phyloP scores from a whole-genome alignment of 2,113 vertebrate genomes.

The Cygnus atratus region DNA sequence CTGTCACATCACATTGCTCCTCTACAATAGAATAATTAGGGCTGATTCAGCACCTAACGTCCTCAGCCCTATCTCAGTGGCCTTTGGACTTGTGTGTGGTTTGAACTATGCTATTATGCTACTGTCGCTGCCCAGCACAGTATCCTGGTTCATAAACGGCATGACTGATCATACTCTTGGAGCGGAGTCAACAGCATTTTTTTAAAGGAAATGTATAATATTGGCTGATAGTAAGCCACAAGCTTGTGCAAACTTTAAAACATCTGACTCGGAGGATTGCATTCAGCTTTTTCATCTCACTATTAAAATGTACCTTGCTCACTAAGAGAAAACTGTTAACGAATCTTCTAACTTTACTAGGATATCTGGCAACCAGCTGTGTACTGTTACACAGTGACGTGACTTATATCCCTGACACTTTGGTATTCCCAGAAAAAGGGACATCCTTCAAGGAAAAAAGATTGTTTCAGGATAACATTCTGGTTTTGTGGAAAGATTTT shows the following conservation, averaged over 20 bases:
- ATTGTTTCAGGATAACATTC: background rate
- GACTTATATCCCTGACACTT: background rate
- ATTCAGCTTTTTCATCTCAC: background rate
- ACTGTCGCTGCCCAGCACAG: background rate
- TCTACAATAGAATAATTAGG: background rate
- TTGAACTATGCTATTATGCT: background rate
- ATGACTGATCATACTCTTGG: background rate
- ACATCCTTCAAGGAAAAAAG: background rate
- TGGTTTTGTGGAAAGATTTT: background rate
- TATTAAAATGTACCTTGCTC: background rate
- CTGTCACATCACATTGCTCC: background rate
- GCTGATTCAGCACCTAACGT: constrained; percentile 33
- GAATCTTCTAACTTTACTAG: background rate
- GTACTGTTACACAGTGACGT: background rate
- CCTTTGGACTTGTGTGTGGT: background rate
- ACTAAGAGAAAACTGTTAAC: background rate
- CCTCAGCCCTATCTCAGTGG: background rate
- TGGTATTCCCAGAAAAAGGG: background rate
- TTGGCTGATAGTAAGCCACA: background rate
- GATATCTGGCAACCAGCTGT: background rate
- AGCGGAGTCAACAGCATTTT: background rate
- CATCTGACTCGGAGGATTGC: background rate
- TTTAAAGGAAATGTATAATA: background rate
- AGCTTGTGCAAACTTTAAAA: background rate
- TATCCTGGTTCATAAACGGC: background rate